Conservation (phyloP, 37 sponge, comb jelly and placozoan species). For the Hormiphora californensis region DNA sequence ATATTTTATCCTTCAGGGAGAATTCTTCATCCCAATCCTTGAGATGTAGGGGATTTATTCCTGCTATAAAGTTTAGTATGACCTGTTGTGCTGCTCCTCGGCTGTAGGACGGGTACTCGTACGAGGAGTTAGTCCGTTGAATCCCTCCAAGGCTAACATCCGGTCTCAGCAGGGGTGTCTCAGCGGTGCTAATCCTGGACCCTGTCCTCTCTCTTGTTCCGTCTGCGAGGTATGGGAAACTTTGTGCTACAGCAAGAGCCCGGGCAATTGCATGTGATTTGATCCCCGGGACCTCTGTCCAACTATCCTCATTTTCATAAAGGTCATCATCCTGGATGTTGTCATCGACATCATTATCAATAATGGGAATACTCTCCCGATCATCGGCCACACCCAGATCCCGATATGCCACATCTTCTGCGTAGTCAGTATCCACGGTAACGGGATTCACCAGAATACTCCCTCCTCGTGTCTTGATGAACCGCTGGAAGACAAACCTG, state of each 20-base stretch:
- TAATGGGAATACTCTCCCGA: not conserved
- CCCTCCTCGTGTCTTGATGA: conserved; percentile 56
- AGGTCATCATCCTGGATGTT: not conserved
- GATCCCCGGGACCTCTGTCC: conserved; percentile 1
- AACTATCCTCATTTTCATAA: not conserved
- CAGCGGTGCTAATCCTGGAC: not conserved
- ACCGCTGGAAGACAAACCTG: conserved; percentile 68
- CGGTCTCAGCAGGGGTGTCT: not conserved
- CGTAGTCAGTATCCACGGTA: not conserved
- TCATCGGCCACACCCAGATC: not conserved
- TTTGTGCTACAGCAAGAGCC: conserved; percentile 37
- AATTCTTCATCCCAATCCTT: not conserved
- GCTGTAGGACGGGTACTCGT: not conserved
- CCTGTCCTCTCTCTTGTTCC: not conserved
- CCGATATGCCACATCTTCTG: not conserved
- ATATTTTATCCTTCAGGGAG: conserved; percentile 21
- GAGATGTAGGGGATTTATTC: not conserved
- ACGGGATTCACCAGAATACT: not conserved
- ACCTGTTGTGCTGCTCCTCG: not conserved
- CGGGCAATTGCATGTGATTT: not conserved
- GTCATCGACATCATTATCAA: not conserved
- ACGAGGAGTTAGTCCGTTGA: not conserved
- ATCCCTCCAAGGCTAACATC: not conserved
- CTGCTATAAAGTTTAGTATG: not conserved
- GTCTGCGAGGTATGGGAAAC: not conserved